Conservation (phyloP, 2,888 invertebrate species). For the Monoplex corrugatus region DNA sequence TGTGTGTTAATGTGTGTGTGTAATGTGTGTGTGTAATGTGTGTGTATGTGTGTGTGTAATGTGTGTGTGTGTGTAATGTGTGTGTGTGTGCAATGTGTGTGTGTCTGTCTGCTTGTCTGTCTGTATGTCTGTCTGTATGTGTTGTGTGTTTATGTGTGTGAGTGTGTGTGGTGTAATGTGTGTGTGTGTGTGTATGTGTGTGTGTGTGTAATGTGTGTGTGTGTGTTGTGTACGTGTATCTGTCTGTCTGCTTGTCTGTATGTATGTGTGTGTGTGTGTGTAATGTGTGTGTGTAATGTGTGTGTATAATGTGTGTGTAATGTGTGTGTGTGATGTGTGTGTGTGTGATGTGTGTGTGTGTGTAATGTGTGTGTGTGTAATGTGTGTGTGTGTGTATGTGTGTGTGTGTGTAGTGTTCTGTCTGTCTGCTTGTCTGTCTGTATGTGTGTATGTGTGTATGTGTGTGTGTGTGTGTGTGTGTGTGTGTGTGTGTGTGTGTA, state of each 20-base stretch:
- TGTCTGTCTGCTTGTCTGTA: too few relatives aligned
- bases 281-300: background rate
- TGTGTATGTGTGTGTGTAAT: background rate
- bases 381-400: background rate
- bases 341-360: too few relatives aligned
- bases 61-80: conserved; percentile 13
- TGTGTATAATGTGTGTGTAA: background rate
- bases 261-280: background rate
- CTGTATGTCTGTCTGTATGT: too few relatives aligned
- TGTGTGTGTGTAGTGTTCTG: background rate
- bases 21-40: conserved; percentile 8
- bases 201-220: background rate
- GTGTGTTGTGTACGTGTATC: too few relatives aligned
- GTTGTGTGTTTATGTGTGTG: too few relatives aligned
- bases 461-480: too few relatives aligned
- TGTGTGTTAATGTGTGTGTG: background rate
- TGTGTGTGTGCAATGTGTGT: background rate
- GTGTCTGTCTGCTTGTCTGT: background rate
- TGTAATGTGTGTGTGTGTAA: background rate
- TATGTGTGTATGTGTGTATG: too few relatives aligned
- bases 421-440: too few relatives aligned
- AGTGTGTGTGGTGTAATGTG: too few relatives aligned
- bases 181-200: too few relatives aligned
- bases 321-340: background rate
- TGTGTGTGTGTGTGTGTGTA: too few relatives aligned